A percentile compares a stretch with the other conserved stretches of the same genome.
Conservation (phyloP, 2,113 vertebrate genomes). For the Sinocyclocheilus rhinocerous region DNA sequence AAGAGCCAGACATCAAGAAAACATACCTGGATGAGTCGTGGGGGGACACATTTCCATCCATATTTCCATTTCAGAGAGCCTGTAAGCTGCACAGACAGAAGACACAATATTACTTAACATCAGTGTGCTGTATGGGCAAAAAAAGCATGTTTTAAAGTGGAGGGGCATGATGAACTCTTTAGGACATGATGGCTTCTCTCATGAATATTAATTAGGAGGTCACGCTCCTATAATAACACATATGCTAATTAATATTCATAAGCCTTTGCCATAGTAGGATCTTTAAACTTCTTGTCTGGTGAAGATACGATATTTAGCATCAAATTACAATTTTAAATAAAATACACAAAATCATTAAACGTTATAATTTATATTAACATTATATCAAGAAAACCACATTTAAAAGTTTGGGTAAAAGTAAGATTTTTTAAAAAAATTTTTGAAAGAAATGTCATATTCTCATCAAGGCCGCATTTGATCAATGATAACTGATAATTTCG, state of each 20-base stretch:
- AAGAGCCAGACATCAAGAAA: slow-evolving; percentile 44
- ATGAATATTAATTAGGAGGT: neutral
- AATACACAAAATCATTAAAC: neutral
- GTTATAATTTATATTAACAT: neutral
- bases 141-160: neutral
- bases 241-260: neutral
- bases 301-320: neutral
- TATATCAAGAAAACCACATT: neutral
- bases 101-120: neutral
- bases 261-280: neutral
- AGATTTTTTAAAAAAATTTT: neutral
- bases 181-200: neutral
- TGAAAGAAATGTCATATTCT: neutral
- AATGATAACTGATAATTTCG: no score
- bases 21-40: slow-evolving; percentile 32
- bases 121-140: neutral
- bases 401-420: neutral
- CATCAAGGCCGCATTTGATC: neutral
- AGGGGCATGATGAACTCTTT: neutral
- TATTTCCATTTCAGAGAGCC: neutral
- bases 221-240: neutral
- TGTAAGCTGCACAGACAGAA: neutral
- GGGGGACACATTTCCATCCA: neutral
- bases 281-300: neutral
- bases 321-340: neutral